Conservation (phyloP, 1,140 invertebrate genomes). For the Leptopilina clavipes region DNA sequence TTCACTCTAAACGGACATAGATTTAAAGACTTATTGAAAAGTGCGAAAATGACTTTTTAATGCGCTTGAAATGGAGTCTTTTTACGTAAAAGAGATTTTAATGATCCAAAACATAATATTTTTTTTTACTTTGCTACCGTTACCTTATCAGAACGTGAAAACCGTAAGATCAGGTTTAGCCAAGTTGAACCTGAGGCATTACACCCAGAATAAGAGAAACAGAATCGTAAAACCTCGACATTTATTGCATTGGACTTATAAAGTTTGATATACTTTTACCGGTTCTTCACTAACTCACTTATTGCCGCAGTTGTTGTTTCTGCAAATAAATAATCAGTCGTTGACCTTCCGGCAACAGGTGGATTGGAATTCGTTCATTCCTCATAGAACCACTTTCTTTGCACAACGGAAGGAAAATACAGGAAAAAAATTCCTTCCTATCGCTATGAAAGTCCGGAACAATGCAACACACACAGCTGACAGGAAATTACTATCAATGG, state of each 20-base stretch:
- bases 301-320: constrained; percentile 49
- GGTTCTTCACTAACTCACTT: constrained; percentile 45
- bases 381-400: constrained; percentile 51
- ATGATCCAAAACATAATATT: neutral
- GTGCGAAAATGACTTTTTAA: constrained; percentile 1
- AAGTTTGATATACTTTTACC: constrained; percentile 44
- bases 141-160: constrained; percentile 16
- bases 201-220: neutral
- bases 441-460: constrained; percentile 40
- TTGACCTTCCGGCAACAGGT: constrained; percentile 43
- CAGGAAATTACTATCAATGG: constrained; percentile 59
- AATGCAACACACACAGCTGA: constrained; percentile 54
- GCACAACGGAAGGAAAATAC: constrained; percentile 52
- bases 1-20: neutral
- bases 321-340: constrained; percentile 47
- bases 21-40: neutral
- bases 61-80: neutral
- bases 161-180: constrained; percentile 12
- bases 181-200: constrained; percentile 14
- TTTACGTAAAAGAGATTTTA: neutral
- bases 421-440: constrained; percentile 49
- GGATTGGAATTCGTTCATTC: constrained; percentile 42
- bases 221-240: neutral
- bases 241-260: constrained; percentile 12
- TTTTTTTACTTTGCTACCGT: neutral